Evolutionary conservation across 2,888 invertebrate species (phyloP), one percentile per base, ranked within the genome.

Genomic region (Acrocera orbiculus): DNA sequence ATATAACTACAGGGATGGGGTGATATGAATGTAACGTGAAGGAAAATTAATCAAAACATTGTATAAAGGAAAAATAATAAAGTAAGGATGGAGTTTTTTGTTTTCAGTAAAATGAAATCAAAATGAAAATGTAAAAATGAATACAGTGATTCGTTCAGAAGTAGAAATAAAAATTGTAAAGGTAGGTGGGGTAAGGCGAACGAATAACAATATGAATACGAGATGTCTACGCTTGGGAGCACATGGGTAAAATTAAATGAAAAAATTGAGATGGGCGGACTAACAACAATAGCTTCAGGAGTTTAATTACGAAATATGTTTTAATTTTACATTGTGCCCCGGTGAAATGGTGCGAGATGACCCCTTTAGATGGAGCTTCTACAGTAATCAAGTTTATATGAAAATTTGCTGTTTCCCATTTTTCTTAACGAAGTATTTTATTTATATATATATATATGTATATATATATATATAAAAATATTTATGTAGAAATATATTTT

Each of bases 21-120:
- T 22, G 9, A 35, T 32, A 31, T 32, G 34, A 27, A 35, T 41
- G 36, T 39, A n/a, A 28, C 34, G 36, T 36, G 44, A 41, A 42
- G 50, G 48, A 53, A 54, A 54, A 54, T 54, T 54, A 57, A 57
- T 57, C 56, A 57, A 56, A 57, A 57, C 56, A 56, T 56, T 56
- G 50, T 37, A 57, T 57, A 57, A 57, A 56, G 53, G 54, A 57
- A 56, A n/a, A 56, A 56, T 54, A 54, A 50, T 53, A 50, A 55
- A 54, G 46, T 45, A 47, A 46, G 44, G 42, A 44, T 30, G 30
- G 29, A 30, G 35, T 35, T 35, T 35, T 34, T 30, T 24, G 30
- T 35, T 35, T 25, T 16, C 27, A 27, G 26, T 11, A 35, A 35
- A 35, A 30, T 30, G 26, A 35, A 35, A 30, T 30, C 26, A 30